A percentile compares a stretch with the other conserved stretches of the same genome.
Evolutionary conservation across 2,888 invertebrate species (phyloP).

Genomic region (Epirrhoe alternata): DNA sequence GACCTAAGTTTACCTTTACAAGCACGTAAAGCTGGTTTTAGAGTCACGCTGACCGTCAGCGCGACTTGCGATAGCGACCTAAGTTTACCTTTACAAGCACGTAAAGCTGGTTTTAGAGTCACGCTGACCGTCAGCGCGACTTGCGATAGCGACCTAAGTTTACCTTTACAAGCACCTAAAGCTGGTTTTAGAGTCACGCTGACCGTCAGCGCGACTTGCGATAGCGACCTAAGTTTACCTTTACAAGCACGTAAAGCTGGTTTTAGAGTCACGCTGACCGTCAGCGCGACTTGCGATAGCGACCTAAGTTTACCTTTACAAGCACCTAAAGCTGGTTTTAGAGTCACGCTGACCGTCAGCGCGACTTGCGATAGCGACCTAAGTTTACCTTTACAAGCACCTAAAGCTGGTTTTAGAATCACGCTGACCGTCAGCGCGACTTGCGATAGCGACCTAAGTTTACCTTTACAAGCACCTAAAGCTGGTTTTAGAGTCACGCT

Average conservation of each 20-base stretch:
- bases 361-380: slow-evolving; percentile 5
- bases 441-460: slow-evolving; percentile 2
- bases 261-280: no score
- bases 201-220: no score
- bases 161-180: no score
- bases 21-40: neutral
- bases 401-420: neutral
- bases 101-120: neutral
- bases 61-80: slow-evolving; percentile 5
- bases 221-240: neutral
- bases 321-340: neutral
- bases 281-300: slow-evolving; percentile 5
- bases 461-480: no score
- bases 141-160: slow-evolving; percentile 2
- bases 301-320: no score
- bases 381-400: no score
- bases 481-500: neutral
- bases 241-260: neutral
- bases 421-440: no score
- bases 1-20: no score
- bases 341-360: no score
- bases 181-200: neutral
- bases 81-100: no score
- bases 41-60: no score
- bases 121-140: no score